Evolutionary conservation across 2,888 invertebrate species (phyloP), one percentile per base, ranked within the genome.

Genomic region (Tiliacea citrago): DNA sequence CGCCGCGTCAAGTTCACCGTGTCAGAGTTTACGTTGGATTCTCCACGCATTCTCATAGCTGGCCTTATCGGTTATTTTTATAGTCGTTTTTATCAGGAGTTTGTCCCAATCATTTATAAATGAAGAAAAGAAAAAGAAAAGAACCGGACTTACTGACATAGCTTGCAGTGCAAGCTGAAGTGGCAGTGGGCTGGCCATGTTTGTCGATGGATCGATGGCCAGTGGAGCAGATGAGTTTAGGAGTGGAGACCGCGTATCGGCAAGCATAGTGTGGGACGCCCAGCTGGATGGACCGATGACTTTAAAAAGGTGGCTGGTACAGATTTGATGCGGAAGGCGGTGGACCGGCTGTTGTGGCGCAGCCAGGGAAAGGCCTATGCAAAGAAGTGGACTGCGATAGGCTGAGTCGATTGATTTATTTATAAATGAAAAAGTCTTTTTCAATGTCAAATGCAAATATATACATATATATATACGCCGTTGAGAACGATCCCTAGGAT

Each of bases 21-120:
- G 60, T 61, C 75, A 60, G 12, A 60, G 82, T 81, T 73, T 78
- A 71, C 60, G 45, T 78, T 84, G 12, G 9, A 81, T 84, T 83
- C 21, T 61, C n/a, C 62, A 73, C 75, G 58, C 82, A 67, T 73
- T 73, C 70, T 49, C 66, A 70, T 55, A 65, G n/a, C 29, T 42
- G 3, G 24, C 21, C 49, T 58, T 82, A 62, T 68, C 79, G 21
- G 58, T 35, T 45, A 5, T 21, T 47, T 57, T 13, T 29, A 18
- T 10, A 51, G 10, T 45, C 51, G 18, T 67, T 73, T 72, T 57
- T 18, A 29, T 13, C 29, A 10, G 1, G n/a, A 51, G 35, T 73
- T 78, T 62, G 24, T 67, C 57, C 13, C 21, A 13, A 42, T 18
- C 0, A 16, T 21, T 42, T 21, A n/a, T 29, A 53, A 29, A 21